Base-by-base conservation (phyloP, 53 echinoderm and acorn worm species). In the Holothuria scabra region DNA sequence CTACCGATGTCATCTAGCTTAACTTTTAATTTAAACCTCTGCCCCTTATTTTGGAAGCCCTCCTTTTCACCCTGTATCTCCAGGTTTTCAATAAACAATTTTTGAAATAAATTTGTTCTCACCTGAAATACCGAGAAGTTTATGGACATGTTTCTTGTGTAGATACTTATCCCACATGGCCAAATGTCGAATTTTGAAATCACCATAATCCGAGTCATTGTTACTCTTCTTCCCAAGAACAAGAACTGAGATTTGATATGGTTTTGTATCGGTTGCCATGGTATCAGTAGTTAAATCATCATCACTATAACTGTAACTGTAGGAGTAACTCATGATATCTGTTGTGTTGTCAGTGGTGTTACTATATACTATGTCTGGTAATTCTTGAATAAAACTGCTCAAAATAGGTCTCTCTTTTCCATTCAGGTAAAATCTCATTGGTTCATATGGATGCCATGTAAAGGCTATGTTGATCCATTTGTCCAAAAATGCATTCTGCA, bases 131-230 rank as follows among this genome's bases (percentile, higher is more conserved):
- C 95, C 93, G 4, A 95, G 55, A 21, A 93, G 63, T 60, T 86
- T 95, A 74, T 93, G 79, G 26, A 84, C 61, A 66, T 93, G 85
- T 26, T 74, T 87, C 13, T 83, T 52, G 67, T 95, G 83, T 10
- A 90, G 84, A 35, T 93, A 95, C 58, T 79, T 68, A 25, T 95
- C 88, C 95, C 95, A 95, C 75, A 95, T 90, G 19, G 90, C 93
- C 65, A 95, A 79, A 46, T 88, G 88, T 30, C 88, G 90, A 44
- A 95, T 86, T 52, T 84, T 59, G 81, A 86, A 89, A 26, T 76
- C 57, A 1, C 76, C 88, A 76, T 67, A 94, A 30, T 84, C 88
- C 5, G 80, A 86, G 9, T 74, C 66, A 34, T 59, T 58, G 52
- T 89, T 55, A 35, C 79, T 89, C 80, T 37, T 84, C 61, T 80